Percentiles rank a stretch among this genome's conserved stretches.
phyloP scores from a whole-genome alignment of 2,113 vertebrate genomes.

The Trichomycterus rosablanca region DNA sequence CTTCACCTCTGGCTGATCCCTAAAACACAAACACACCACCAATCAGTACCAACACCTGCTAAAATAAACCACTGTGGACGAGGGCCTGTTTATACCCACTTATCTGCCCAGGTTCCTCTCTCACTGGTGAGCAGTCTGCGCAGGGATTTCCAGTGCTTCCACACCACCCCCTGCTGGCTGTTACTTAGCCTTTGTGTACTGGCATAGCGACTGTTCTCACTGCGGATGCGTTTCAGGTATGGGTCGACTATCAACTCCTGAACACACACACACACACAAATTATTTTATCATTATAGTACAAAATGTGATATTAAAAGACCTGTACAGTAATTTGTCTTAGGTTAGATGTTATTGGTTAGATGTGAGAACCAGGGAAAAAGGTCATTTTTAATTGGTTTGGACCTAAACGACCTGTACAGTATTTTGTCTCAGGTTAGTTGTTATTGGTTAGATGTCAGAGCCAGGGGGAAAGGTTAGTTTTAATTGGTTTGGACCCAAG shows the following conservation, averaged over 20 bases:
- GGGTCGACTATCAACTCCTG: conserved; percentile 84
- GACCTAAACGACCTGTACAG: too few species aligned
- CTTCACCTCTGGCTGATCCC: conserved; percentile 65
- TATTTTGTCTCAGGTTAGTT: too few species aligned
- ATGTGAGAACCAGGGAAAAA: neutral
- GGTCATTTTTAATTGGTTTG: too few species aligned
- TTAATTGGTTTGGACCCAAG: too few species aligned
- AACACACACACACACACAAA: conserved; percentile 11
- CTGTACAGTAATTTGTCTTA: too few species aligned
- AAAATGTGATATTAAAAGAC: neutral
- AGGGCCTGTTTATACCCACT: conserved; percentile 61
- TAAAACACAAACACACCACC: conserved; percentile 32
- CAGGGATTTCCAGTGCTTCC: conserved; percentile 82
- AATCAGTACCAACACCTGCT: neutral
- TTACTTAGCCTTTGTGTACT: conserved; percentile 75
- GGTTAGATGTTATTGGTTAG: too few species aligned
- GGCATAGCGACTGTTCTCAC: conserved; percentile 74
- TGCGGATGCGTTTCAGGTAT: conserved; percentile 63
- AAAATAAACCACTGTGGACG: too few species aligned
- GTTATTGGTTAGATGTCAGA: too few species aligned
- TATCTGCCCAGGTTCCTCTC: conserved; percentile 84
- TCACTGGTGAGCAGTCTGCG: conserved; percentile 79
- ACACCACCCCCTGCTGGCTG: conserved; percentile 76
- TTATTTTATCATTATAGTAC: neutral
- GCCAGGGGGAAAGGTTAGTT: neutral